phyloP scores from a whole-genome alignment of 1,140 invertebrate genomes.

The Thrips palmi region DNA sequence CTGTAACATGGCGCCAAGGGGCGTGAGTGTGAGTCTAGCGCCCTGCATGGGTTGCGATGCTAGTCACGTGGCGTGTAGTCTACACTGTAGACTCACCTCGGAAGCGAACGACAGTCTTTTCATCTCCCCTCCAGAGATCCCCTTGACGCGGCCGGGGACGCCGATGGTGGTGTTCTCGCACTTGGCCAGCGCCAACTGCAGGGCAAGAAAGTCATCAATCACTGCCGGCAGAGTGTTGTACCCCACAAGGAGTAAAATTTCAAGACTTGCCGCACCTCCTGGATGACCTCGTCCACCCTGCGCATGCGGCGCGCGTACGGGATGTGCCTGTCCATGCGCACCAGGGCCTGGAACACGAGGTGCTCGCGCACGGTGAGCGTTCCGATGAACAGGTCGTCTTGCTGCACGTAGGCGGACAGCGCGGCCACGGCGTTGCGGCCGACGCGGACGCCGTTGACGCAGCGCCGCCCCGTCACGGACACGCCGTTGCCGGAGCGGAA shows the following conservation, averaged over 20 bases:
- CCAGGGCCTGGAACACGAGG: conserved; percentile 72
- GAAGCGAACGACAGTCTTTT: conserved; percentile 91
- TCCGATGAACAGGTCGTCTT: conserved; percentile 86
- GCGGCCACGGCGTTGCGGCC: conserved; percentile 41
- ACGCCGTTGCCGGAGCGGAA: conserved; percentile 50
- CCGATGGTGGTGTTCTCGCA: conserved; percentile 80
- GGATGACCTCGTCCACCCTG: conserved; percentile 77
- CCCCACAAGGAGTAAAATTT: conserved; percentile 8
- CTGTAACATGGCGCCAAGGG: conserved; percentile 19
- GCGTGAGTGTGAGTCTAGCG: not conserved
- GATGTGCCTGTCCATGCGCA: conserved; percentile 77
- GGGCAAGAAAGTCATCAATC: conserved; percentile 12
- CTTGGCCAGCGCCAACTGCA: conserved; percentile 61
- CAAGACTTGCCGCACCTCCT: conserved; percentile 36
- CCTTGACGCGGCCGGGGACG: conserved; percentile 65
- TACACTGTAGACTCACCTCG: conserved; percentile 38
- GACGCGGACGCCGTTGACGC: conserved; percentile 50
- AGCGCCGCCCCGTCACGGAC: conserved; percentile 44
- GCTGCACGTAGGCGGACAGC: conserved; percentile 85
- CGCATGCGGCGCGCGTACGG: conserved; percentile 53
- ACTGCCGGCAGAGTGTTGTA: too few species aligned
- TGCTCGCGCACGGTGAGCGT: conserved; percentile 84
- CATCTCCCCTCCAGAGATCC: conserved; percentile 89
- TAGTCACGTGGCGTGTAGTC: not conserved
- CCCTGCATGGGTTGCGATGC: not conserved